Base-by-base conservation (phyloP, 2,113 vertebrate species). In the Pitta sordida region DNA sequence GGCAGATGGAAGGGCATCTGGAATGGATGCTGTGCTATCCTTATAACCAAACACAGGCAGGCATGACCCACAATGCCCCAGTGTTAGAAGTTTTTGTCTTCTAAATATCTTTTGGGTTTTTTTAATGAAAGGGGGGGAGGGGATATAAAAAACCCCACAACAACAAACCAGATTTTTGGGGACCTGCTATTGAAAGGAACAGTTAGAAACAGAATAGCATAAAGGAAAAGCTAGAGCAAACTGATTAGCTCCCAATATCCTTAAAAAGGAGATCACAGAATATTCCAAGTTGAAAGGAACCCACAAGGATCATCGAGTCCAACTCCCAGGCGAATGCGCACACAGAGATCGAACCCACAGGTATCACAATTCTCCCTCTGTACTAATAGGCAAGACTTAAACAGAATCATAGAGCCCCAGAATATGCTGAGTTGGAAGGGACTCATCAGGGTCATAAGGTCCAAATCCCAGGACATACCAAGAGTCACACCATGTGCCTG, bases 101-200 rank as follows among this genome's bases (percentile, higher is more conserved):
- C 68, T 36, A 21, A 79, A 71, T 37, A 26, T 24, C 39, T 58
- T 74, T 46, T 46, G 5, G 17, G 39, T 27, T 16, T 70, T 92
- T 43, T 88, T n/a, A 24, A 63, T 53, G 48, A 70, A 41, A 37
- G 21, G 9, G 9, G 2, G 9, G 44, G 44, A 21, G 14, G 44
- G 3, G 44, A 18, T 44, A 44, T 46, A 43, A 43, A 55, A 58
- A 16, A 2, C 0, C 3, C 15, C 5, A 11, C 9, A 46, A 43
- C n/a, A 13, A 51, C 7, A 85, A 74, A 23, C 13, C 7, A 71
- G 29, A 32, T 32, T 68, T 71, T 56, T 5, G 8, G 24, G 16
- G 23, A 75, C 6, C 2, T 1, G 1, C 22, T 69, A 19, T 53
- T 76, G 73, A 73, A 86, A 86, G 20, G 11, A 83, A 4, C 11